A percentile compares a stretch with the other conserved stretches of the same genome.
These are phyloP conservation scores for Ceratotherium simum DNA, from an alignment of 2,113 vertebrate genomes.

Conservation along the genomic window DNA sequence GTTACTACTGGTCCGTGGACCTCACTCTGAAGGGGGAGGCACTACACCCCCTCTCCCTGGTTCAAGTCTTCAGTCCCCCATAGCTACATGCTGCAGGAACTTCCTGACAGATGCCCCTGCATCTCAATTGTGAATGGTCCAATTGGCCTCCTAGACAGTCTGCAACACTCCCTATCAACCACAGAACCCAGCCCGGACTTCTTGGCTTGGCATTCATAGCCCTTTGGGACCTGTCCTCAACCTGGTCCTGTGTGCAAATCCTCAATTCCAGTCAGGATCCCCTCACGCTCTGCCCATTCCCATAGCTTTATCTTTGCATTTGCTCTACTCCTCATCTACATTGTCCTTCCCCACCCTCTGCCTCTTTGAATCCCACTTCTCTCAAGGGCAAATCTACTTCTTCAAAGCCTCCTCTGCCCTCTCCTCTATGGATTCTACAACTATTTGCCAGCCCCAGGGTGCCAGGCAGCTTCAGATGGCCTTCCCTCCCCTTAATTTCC, in stretches of 20 bases:
- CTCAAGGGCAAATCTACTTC: neutral
- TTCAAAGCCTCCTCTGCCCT: neutral
- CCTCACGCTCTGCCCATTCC: neutral
- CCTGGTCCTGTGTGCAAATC: neutral
- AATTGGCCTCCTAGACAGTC: neutral
- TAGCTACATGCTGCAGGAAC: neutral
- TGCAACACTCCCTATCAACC: neutral
- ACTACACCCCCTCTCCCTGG: neutral
- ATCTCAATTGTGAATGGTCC: neutral
- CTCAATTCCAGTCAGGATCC: neutral
- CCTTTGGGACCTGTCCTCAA: neutral
- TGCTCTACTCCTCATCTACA: neutral
- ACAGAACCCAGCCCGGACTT: neutral
- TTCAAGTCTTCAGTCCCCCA: neutral
- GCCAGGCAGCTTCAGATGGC: neutral
- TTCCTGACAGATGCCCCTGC: neutral
- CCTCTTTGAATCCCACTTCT: conserved; percentile 1
- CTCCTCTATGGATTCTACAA: neutral
- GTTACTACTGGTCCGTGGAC: neutral
- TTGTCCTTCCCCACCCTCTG: neutral
- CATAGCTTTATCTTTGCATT: neutral
- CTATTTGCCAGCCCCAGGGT: neutral
- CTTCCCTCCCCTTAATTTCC: neutral
- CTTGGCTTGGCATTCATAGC: neutral
- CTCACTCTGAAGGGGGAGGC: neutral